phyloP scores from a whole-genome alignment of 1,140 invertebrate genomes.

The Drosophila tristis region DNA sequence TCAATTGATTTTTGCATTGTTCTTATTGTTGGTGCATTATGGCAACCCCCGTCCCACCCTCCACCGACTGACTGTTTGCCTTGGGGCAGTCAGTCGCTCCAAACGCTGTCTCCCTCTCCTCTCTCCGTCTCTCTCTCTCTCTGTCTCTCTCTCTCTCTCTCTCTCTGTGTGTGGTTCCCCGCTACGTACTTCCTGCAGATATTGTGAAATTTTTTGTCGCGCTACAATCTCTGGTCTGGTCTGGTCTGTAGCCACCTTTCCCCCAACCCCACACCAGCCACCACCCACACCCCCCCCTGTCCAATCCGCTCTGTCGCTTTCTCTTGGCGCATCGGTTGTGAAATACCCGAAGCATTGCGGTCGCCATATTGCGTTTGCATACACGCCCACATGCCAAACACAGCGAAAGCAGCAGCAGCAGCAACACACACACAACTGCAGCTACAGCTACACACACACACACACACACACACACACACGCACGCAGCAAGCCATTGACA shows the following conservation, averaged over 20 bases:
- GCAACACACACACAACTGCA: slow-evolving; percentile 9
- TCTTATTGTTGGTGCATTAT: slow-evolving; percentile 53
- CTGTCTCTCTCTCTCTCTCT: background rate
- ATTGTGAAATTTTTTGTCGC: slow-evolving; percentile 33
- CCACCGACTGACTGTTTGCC: slow-evolving; percentile 5
- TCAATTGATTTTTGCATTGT: slow-evolving; percentile 70
- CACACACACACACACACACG: slow-evolving; percentile 10
- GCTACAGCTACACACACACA: slow-evolving; percentile 2
- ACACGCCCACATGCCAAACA: slow-evolving; percentile 73
- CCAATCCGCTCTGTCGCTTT: background rate
- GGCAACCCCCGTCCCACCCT: background rate
- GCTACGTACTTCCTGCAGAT: slow-evolving; percentile 12
- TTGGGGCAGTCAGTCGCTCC: slow-evolving; percentile 2
- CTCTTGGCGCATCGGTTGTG: slow-evolving; percentile 47
- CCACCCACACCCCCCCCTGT: background rate
- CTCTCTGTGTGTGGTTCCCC: slow-evolving; percentile 4
- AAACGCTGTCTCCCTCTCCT: background rate
- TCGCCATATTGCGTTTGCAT: slow-evolving; percentile 84
- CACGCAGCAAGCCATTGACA: slow-evolving; percentile 52
- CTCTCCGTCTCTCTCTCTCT: slow-evolving; percentile 5
- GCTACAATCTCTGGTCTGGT: slow-evolving; percentile 1
- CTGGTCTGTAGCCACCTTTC: slow-evolving; percentile 5
- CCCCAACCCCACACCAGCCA: background rate
- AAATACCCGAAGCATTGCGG: slow-evolving; percentile 78
- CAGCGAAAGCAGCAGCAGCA: slow-evolving; percentile 13